These are phyloP conservation scores for Melanotaenia parkinsoni DNA, from an alignment of 2,797 vertebrate genomes.

Conservation along the genomic window DNA sequence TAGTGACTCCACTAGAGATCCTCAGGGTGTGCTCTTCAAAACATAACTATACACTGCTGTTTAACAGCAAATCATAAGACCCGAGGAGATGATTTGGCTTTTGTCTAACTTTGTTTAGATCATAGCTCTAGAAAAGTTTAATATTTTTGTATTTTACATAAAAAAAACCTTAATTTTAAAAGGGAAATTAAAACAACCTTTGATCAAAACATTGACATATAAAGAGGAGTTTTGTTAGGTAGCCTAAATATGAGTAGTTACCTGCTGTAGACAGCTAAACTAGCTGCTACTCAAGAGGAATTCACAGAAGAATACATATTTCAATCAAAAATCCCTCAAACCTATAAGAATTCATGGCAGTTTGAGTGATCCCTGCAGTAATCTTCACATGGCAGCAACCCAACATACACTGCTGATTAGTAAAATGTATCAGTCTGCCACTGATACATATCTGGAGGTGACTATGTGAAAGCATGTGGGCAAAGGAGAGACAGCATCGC, in stretches of 20 bases:
- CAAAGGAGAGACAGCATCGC: not conserved
- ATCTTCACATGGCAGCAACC: not conserved
- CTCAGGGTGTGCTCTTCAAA: conserved; percentile 51
- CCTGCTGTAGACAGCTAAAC: too few species aligned
- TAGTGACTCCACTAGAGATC: conserved; percentile 29
- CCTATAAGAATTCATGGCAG: not conserved
- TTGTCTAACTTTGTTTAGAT: not conserved
- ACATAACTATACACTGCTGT: conserved; percentile 42
- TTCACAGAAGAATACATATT: not conserved
- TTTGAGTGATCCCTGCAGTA: too few species aligned
- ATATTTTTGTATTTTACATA: not conserved
- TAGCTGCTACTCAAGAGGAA: not conserved
- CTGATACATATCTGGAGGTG: too few species aligned
- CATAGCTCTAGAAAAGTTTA: not conserved
- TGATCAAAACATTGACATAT: not conserved
- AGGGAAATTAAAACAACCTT: too few species aligned
- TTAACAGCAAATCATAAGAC: conserved; percentile 50
- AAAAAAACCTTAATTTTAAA: too few species aligned
- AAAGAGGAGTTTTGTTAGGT: not conserved
- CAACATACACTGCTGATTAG: not conserved
- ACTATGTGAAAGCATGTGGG: too few species aligned
- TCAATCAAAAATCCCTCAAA: too few species aligned
- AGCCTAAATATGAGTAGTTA: not conserved
- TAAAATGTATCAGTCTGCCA: too few species aligned
- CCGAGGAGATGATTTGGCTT: conserved; percentile 2